phyloP scores from a whole-genome alignment of 2,797 vertebrate genomes.

The Bothrops alternatus region DNA sequence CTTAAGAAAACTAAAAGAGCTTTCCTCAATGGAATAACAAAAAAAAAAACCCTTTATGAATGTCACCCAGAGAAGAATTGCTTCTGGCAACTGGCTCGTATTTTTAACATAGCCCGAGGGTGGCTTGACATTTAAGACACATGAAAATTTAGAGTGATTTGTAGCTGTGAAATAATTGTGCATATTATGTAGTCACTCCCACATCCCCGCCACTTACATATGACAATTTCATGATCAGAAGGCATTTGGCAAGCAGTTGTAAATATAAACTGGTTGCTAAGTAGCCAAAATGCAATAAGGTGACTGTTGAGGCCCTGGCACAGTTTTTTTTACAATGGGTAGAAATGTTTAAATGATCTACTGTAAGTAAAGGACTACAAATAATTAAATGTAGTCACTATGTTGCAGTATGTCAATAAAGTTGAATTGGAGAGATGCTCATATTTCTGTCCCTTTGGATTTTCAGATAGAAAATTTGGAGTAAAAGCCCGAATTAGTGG shows the following conservation, averaged over 20 bases:
- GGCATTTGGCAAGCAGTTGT: not conserved
- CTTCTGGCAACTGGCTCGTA: not conserved
- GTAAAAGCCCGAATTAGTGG: constrained; percentile 92
- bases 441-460: not conserved
- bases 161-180: not conserved
- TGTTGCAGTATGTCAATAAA: not conserved
- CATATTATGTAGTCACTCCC: not conserved
- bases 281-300: not conserved
- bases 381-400: not conserved
- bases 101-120: not conserved
- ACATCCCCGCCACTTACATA: not conserved
- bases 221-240: not conserved
- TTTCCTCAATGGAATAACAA: not conserved
- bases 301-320: not conserved
- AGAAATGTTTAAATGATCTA: not conserved
- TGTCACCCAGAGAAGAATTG: not conserved
- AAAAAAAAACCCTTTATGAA: not conserved
- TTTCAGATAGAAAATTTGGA: constrained; percentile 93
- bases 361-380: not conserved
- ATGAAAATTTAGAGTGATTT: not conserved
- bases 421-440: not conserved
- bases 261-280: not conserved
- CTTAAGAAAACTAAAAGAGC: not conserved
- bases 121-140: not conserved
- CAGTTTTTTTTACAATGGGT: not conserved